Base-by-base conservation (phyloP, 1,140 invertebrate species). In the Heliconius eleuchia region DNA sequence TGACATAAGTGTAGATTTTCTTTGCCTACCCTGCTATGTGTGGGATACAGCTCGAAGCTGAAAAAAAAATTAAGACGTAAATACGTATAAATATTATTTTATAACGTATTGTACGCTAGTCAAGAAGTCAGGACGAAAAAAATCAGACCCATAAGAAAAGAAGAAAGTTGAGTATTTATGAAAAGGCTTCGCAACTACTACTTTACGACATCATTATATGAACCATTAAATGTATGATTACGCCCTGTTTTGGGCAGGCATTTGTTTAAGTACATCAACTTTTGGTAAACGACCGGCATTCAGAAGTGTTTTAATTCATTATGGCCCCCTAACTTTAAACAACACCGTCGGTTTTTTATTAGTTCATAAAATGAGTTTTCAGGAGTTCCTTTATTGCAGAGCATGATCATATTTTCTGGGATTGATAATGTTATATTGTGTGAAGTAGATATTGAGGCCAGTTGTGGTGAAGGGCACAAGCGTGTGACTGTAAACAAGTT, bases 141-240 rank as follows among this genome's bases (percentile, higher is more conserved):
- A 27, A 27, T 66, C 27, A 27, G 27, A 27, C 30, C 27, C 60
- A 11, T 3, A 30, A 82, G 81, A 85, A 81, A 79, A 77, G 77
- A 77, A 4, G 42, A 46, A 46, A 81, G 76, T 84, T 73, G 73
- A 72, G 77, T 86, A 85, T 85, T 85, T 82, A 83, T 82, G 81
- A 77, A 80, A 73, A 73, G 76, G 74, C 74, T 79, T 60, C 27
- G 89, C 88, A 85, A 87, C 89, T 89, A 91, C 87, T 89, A 90
- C 87, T 92, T 93, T 92, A 93, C 85, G 90, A 91, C 88, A 88
- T 91, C 90, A 91, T 93, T 93, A 92, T 91, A 87, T 85, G 74
- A 85, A 86, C 89, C 89, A 93, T 93, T 92, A 92, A 93, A 93
- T 88, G 85, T 92, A 93, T 91, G 92, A 93, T 91, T 91, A 89